phyloP scores from a whole-genome alignment of 2,797 vertebrate species.

The Microctenopoma steveboyesi region DNA sequence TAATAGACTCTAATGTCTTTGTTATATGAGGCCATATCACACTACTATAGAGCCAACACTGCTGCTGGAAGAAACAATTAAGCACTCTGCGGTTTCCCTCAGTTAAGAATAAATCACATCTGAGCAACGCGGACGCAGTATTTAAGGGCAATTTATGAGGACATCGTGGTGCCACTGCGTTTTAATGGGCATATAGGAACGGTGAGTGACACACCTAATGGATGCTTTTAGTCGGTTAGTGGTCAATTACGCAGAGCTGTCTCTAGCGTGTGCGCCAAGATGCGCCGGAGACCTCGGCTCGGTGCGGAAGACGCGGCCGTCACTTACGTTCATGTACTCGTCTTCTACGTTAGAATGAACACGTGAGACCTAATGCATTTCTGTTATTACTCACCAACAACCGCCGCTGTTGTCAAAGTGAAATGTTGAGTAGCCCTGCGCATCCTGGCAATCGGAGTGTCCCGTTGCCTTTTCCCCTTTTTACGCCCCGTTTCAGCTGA shows the following conservation, averaged over 20 bases:
- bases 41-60: constrained; percentile 13
- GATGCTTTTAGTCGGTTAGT: constrained; percentile 41
- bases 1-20: constrained; percentile 21
- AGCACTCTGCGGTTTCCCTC: constrained; percentile 27
- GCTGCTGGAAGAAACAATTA: constrained; percentile 43
- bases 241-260: constrained; percentile 38
- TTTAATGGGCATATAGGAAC: constrained; percentile 12
- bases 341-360: neutral
- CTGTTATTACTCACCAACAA: constrained; percentile 61
- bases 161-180: constrained; percentile 45
- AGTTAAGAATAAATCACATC: constrained; percentile 46
- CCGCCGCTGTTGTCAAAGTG: constrained; percentile 43
- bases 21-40: constrained; percentile 12
- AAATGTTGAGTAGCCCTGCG: constrained; percentile 24
- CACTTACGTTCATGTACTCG: neutral
- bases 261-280: constrained; percentile 35
- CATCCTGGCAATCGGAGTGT: constrained; percentile 56
- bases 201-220: constrained; percentile 47
- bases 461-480: neutral
- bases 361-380: neutral
- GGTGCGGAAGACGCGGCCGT: neutral
- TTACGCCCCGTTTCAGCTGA: neutral
- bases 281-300: constrained; percentile 22
- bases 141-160: constrained; percentile 36
- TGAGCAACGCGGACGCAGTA: constrained; percentile 37